Conservation (phyloP, 2,888 invertebrate species). For the Rhagophthalmus giganteus region DNA sequence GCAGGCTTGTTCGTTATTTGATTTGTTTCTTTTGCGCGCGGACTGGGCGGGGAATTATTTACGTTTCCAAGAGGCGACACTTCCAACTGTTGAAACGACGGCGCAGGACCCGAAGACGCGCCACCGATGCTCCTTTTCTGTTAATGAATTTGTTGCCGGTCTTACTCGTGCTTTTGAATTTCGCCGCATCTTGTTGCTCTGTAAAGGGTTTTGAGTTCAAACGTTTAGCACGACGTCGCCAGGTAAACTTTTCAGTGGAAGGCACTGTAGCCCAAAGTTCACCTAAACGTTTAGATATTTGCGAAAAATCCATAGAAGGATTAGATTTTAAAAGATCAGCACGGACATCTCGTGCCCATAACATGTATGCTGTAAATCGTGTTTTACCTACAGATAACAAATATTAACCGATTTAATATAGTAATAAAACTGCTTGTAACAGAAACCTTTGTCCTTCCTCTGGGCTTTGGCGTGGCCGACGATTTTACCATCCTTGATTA, state of each 20-base stretch:
- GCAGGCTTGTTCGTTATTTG: conserved; percentile 65
- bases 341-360: conserved; percentile 85
- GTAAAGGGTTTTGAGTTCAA: conserved; percentile 40
- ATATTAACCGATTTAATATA: conserved; percentile 9
- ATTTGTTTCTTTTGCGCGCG: conserved; percentile 46
- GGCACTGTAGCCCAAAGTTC: conserved; percentile 87
- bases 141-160: conserved; percentile 55
- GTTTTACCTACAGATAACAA: conserved; percentile 60
- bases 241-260: conserved; percentile 67
- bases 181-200: conserved; percentile 28
- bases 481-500: conserved; percentile 68
- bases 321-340: conserved; percentile 71
- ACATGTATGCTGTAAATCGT: conserved; percentile 85
- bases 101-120: conserved; percentile 15
- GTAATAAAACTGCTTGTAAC: conserved; percentile 10
- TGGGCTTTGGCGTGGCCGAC: conserved; percentile 74
- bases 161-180: conserved; percentile 25
- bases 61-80: conserved; percentile 47
- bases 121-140: conserved; percentile 40
- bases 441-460: conserved; percentile 57
- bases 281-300: conserved; percentile 80
- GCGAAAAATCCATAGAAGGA: conserved; percentile 81
- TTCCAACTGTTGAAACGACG: conserved; percentile 50
- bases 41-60: conserved; percentile 50
- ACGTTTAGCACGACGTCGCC: conserved; percentile 82